These are phyloP conservation scores for Telmatherina bonti DNA, from an alignment of 2,797 vertebrate genomes.

Conservation along the genomic window DNA sequence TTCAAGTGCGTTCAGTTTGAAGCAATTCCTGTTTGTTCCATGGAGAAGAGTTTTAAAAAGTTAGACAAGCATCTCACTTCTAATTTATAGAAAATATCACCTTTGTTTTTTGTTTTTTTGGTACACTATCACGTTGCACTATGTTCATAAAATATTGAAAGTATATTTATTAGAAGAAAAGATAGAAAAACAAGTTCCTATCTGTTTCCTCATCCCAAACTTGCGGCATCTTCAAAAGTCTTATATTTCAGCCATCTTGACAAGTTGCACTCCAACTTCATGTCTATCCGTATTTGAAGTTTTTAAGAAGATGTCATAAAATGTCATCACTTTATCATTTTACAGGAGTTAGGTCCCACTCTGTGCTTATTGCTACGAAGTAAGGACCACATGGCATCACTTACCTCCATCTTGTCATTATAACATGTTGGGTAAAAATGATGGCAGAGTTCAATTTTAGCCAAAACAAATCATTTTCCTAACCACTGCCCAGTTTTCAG, in stretches of 20 bases:
- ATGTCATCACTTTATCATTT: neutral
- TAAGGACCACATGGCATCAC: neutral
- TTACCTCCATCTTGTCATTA: neutral
- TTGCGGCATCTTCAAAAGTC: constrained; percentile 3
- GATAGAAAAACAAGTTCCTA: neutral
- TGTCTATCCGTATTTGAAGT: too few relatives aligned
- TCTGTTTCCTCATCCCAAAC: neutral
- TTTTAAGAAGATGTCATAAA: neutral
- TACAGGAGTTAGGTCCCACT: neutral
- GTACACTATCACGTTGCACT: neutral
- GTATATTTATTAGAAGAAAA: constrained; percentile 1
- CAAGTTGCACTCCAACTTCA: neutral
- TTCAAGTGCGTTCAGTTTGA: constrained; percentile 53
- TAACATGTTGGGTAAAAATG: neutral
- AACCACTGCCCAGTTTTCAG: neutral
- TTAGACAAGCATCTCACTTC: neutral
- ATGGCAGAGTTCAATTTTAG: neutral
- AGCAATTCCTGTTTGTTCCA: constrained; percentile 65
- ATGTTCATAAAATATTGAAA: too few relatives aligned
- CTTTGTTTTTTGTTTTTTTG: neutral
- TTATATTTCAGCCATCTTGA: constrained; percentile 16
- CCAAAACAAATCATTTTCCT: neutral
- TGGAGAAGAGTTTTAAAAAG: constrained; percentile 10
- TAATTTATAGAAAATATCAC: neutral
- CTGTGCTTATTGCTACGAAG: neutral